Evolutionary conservation across 2,113 vertebrate species (phyloP), one percentile per base, ranked within the genome.

Genomic region (Tachysurus vachellii): DNA sequence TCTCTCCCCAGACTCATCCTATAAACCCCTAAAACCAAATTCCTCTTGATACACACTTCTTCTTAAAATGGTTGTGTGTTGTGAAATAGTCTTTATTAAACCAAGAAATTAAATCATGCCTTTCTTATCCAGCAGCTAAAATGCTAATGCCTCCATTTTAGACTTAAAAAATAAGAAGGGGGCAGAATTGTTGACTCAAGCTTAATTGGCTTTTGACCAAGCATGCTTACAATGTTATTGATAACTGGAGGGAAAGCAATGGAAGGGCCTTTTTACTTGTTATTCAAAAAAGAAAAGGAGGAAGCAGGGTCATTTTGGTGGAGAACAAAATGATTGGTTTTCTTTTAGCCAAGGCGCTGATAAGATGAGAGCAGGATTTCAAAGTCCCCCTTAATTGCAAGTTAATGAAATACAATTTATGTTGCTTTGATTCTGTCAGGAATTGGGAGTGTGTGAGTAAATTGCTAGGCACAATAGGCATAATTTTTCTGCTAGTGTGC

Each of bases 381-480:
- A 90, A 91, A 89, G 85, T 80, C 83, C 82, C 54, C 82, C 70
- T 50, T 89, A 92, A 91, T 90, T 91, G 90, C 86, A 68, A 83
- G 83, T 85, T 90, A 91, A 88, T 90, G 85, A 76, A 68, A 71
- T 82, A 61, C 88, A 87, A 89, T 91, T 90, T 88, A 85, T 71
- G 85, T 89, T 73, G 82, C 85, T 87, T 85, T 80, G 84, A 89
- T 87, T 90, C 88, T 47, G 85, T 82, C 57, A 81, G 86, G 71
- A 90, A 89, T 31, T 61, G 62, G 76, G 83, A 44, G 64, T 50
- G 84, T 81, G 87, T 77, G 50, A 89, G 64, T 82, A 89, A 91
- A 87, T 89, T 75, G 82, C 85, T 71, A 85, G 82, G 76, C 81
- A 88, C 83, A 88, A 88, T 88, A 77, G 82, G 81, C 86, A 83